Evolutionary conservation across 2,888 invertebrate genomes (phyloP).

Genomic region (Dynastes hyllus): DNA sequence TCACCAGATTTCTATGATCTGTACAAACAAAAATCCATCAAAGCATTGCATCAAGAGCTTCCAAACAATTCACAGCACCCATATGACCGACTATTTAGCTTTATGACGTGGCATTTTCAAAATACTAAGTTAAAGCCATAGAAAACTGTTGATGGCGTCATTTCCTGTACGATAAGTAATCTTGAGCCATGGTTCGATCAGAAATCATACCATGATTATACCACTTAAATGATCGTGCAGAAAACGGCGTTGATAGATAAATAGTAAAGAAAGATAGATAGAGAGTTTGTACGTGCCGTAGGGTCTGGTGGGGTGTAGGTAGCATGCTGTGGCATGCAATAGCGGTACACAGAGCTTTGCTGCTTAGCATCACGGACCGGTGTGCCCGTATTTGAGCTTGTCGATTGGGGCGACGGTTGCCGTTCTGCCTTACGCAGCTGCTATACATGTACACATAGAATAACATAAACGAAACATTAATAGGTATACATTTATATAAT

Average conservation of each 20-base stretch:
- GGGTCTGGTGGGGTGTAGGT: constrained; percentile 77
- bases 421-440: constrained; percentile 72
- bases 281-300: constrained; percentile 75
- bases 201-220: no score
- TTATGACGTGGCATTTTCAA: not conserved
- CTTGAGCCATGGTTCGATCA: not conserved
- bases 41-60: not conserved
- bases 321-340: constrained; percentile 78
- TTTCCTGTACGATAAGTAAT: constrained; percentile 55
- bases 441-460: constrained; percentile 70
- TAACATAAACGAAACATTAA: constrained; percentile 69
- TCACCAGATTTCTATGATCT: constrained; percentile 61
- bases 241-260: constrained; percentile 50
- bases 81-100: not conserved
- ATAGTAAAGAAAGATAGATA: constrained; percentile 59
- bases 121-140: constrained; percentile 47
- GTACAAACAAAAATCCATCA: no score
- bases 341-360: constrained; percentile 73
- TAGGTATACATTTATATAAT: constrained; percentile 48
- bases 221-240: constrained; percentile 52
- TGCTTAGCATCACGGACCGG: constrained; percentile 71
- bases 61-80: no score
- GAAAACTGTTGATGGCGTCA: constrained; percentile 59
- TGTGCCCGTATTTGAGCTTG: constrained; percentile 64
- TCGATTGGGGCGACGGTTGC: constrained; percentile 67